Base-by-base conservation (phyloP, 2,888 invertebrate species). In the Sesia apiformis region DNA sequence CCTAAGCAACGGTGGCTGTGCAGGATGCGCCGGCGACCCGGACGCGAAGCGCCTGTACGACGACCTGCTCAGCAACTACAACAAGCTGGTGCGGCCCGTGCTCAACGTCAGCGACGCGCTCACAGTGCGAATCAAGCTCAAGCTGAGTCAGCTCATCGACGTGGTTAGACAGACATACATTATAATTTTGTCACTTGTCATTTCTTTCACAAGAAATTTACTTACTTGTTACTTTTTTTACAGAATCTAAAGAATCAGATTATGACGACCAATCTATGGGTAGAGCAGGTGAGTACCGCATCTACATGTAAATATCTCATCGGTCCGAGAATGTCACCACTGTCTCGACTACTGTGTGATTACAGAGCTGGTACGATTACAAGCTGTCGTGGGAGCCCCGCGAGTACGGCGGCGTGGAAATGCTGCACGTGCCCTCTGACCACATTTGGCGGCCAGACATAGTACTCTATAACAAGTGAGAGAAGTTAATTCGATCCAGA, bases 361-460 rank as follows among this genome's bases (percentile, higher is more conserved):
- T n/a, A 54, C 92, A 96, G 93, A 94, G 95, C 67, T 98, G 97
- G 97, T 95, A 95, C 90, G 97, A 98, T 90, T 97, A 97, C 91
- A 97, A 97, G 82, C 90, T 98, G 62, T 93, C 95, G 70, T 97
- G 97, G 97, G 97, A 97, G 85, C 97, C 97, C 59, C 95, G 95
- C 72, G 97, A 97, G 78, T 98, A 97, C 81, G 97, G 97, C 53
- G 97, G 97, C 54, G 97, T 97, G 59, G 95, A 97, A 78, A 97
- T 97, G 95, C 91, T 98, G 57, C 97, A 98, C 85, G 97, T 98
- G 63, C 97, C 97, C 63, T 97, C 97, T 58, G 97, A 97, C 86
- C 96, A 97, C 90, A 98, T 98, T 76, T 98, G 97, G 98, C 93
- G 97, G 63, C 98, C 97, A 53, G 97, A 98, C 86, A 98, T 98